Conservation (phyloP, 2,797 vertebrate species). For the Bradypodion pumilum region DNA sequence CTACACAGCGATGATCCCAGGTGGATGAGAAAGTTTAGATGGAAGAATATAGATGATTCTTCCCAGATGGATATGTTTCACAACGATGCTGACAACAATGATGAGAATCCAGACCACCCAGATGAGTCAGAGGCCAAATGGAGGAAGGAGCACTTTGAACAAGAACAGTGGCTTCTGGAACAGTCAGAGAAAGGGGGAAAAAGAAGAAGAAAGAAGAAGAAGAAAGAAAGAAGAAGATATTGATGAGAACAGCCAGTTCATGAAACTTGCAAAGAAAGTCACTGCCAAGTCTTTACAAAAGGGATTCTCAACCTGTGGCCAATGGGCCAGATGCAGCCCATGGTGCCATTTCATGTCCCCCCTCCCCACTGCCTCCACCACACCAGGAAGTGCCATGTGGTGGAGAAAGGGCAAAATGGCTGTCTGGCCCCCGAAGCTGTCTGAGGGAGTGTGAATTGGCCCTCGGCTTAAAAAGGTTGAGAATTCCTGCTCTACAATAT, state of each 20-base stretch:
- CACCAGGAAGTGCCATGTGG: too few relatives aligned
- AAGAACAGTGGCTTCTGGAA: slow-evolving; percentile 93
- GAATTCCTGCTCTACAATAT: too few relatives aligned
- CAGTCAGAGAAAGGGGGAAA: slow-evolving; percentile 85
- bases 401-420: too few relatives aligned
- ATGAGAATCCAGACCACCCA: slow-evolving; percentile 82
- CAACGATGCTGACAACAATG: slow-evolving; percentile 79
- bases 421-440: too few relatives aligned
- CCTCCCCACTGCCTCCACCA: too few relatives aligned
- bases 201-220: slow-evolving; percentile 87
- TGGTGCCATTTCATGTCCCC: too few relatives aligned
- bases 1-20: slow-evolving; percentile 94
- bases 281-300: slow-evolving; percentile 88
- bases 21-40: slow-evolving; percentile 89
- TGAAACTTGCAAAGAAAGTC: slow-evolving; percentile 94
- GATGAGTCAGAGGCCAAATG: slow-evolving; percentile 86
- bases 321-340: too few relatives aligned
- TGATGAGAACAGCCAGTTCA: slow-evolving; percentile 90
- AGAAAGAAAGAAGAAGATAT: too few relatives aligned
- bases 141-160: slow-evolving; percentile 89
- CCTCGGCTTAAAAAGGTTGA: too few relatives aligned
- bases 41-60: slow-evolving; percentile 93
- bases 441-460: too few relatives aligned
- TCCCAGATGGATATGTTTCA: slow-evolving; percentile 80
- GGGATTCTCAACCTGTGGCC: too few relatives aligned